These are phyloP conservation scores for Platysteira castanea DNA, from an alignment of 2,113 vertebrate genomes.

Conservation along the genomic window DNA sequence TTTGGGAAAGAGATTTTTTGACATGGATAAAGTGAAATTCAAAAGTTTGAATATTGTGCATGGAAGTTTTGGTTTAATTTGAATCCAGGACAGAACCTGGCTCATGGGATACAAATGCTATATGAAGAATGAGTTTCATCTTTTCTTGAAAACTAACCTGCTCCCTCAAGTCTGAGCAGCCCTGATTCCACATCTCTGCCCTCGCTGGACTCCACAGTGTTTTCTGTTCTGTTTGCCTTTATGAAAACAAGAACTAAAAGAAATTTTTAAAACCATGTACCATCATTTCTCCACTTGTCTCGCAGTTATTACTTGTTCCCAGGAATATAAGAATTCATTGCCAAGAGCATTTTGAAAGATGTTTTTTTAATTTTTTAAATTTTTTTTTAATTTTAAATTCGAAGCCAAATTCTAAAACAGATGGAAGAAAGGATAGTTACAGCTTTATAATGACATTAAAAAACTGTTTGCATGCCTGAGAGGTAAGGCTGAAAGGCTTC, in stretches of 20 bases:
- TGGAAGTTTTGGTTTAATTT: background rate
- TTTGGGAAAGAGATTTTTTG: background rate
- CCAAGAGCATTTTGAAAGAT: background rate
- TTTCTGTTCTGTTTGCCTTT: background rate
- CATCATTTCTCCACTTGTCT: background rate
- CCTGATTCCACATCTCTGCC: background rate
- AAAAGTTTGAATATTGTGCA: background rate
- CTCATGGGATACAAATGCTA: background rate
- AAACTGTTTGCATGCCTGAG: background rate
- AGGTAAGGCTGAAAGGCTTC: background rate
- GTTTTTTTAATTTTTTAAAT: background rate
- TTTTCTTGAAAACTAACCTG: background rate
- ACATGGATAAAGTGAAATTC: background rate
- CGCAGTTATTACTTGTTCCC: background rate
- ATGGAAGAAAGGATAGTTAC: background rate
- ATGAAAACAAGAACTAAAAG: background rate
- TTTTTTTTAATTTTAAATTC: background rate
- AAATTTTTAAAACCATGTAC: background rate
- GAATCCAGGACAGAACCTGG: background rate
- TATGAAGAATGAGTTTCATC: background rate
- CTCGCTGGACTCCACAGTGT: fast-evolving
- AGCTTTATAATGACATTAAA: background rate
- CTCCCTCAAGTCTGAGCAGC: background rate
- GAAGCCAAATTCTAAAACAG: background rate
- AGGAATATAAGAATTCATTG: background rate